Base-by-base conservation (phyloP, 2,888 invertebrate species). In the Macrophya annulata region DNA sequence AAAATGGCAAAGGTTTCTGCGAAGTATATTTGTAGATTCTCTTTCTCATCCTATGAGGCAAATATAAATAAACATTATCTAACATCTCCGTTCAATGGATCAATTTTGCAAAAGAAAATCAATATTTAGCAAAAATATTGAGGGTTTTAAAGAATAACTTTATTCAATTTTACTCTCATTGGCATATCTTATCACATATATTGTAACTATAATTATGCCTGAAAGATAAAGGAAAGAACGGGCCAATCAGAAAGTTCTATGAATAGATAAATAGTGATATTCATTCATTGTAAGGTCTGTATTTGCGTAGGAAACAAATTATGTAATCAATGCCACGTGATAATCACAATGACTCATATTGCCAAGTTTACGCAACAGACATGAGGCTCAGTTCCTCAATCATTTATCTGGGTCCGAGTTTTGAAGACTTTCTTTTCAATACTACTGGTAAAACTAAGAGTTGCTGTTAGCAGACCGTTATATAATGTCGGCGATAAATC, bases 401-500 rank as follows among this genome's bases (percentile, higher is more conserved):
- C n/a, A 45, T 45, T 74, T 45, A 10, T 15, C 21, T 45, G 72
- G 72, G n/a, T 9, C 21, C 25, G 15, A 25, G 45, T 10, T 45
- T 9, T 9, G 8, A 21, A 74, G 15, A 45, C 45, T 10, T 74
- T 5, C 6, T 21, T 21, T 6, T 8, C 43, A 51, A 37, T 31
- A 31, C 17, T 48, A n/a, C 9, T 51, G 25, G 21, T 37, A 5
- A 9, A 31, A 77, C 37, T 45, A 74, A 12, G 43, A 45, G 45
- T 45, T 25, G 43, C 45, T 48, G 17, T 43, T 25, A 21, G 21
- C 37, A 77, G 8, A 40, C 25, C 4, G 62, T 25, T 17, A 31
- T 43, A 45, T 25, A 37, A 91, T 90, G 90, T 86, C 94, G 85
- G 93, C 94, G 85, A 94, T 94, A 86, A 94, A 95, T 91, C 93